A percentile compares a stretch with the other conserved stretches of the same genome.
Evolutionary conservation across 2,888 invertebrate genomes (phyloP).

Genomic region (Stenurella melanura): DNA sequence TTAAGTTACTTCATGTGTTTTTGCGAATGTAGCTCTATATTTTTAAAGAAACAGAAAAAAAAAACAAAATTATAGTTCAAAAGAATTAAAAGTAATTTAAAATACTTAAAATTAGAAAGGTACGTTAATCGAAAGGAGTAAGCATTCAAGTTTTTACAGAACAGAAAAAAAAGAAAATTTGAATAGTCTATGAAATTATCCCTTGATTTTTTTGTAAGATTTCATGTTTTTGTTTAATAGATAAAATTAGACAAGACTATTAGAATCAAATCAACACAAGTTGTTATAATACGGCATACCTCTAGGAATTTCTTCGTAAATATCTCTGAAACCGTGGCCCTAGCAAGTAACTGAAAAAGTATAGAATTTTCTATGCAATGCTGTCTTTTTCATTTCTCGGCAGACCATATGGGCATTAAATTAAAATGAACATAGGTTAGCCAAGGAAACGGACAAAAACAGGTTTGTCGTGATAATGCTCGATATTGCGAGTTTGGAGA

Average conservation of each 20-base stretch:
- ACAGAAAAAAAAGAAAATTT: not conserved
- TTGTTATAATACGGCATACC: not conserved
- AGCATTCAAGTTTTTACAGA: not conserved
- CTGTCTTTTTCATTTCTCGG: not conserved
- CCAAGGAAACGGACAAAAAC: no score
- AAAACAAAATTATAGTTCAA: not conserved
- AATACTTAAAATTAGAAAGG: not conserved
- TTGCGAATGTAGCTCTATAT: slow-evolving; percentile 10
- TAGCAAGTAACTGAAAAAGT: not conserved
- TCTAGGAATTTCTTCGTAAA: not conserved
- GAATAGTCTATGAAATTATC: no score
- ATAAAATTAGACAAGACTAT: no score
- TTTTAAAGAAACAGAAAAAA: slow-evolving; percentile 9
- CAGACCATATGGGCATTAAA: no score
- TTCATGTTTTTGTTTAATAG: no score
- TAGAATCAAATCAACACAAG: no score
- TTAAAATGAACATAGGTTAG: no score
- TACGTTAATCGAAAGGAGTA: not conserved
- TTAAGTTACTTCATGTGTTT: not conserved
- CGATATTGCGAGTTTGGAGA: no score
- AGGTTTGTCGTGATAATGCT: no score
- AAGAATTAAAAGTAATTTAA: not conserved
- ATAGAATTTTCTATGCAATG: not conserved
- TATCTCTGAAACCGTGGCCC: no score
- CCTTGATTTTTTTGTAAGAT: not conserved